These are phyloP conservation scores for Machaerirhynchus nigripectus DNA, from an alignment of 2,113 vertebrate species.

Conservation along the genomic window DNA sequence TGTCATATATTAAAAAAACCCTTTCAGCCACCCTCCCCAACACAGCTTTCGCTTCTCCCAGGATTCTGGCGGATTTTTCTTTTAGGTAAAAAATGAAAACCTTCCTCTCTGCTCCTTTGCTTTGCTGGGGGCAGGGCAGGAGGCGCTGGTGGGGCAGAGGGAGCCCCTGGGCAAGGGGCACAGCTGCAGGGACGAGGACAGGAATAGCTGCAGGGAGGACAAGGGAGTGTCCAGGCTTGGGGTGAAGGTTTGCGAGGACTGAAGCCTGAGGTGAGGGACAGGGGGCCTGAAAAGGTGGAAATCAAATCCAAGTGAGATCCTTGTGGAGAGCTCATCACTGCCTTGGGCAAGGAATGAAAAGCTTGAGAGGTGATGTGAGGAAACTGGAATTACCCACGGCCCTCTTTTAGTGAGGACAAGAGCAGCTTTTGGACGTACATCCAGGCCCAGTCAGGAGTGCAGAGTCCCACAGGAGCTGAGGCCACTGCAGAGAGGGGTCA, in stretches of 20 bases:
- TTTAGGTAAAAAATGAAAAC: not conserved
- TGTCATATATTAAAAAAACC: not conserved
- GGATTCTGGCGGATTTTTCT: not conserved
- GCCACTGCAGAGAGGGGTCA: not conserved
- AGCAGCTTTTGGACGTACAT: not conserved
- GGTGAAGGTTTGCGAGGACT: fast-evolving
- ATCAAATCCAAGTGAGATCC: not conserved
- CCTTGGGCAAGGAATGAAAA: not conserved
- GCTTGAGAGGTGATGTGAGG: not conserved
- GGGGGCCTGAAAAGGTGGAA: not conserved
- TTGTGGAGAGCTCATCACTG: fast-evolving
- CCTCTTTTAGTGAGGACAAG: not conserved
- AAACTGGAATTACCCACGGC: not conserved
- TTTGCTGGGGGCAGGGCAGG: not conserved
- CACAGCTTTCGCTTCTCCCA: not conserved
- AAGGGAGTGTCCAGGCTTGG: not conserved
- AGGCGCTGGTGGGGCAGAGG: not conserved
- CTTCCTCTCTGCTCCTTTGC: not conserved
- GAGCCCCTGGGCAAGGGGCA: not conserved
- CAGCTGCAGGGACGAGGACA: not conserved
- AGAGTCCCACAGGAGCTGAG: not conserved
- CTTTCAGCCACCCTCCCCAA: not conserved
- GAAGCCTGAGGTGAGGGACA: not conserved
- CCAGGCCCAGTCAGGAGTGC: not conserved
- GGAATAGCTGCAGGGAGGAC: not conserved